These are phyloP conservation scores for Tiaroga cobitis DNA, from an alignment of 2,797 vertebrate genomes.

Conservation along the genomic window DNA sequence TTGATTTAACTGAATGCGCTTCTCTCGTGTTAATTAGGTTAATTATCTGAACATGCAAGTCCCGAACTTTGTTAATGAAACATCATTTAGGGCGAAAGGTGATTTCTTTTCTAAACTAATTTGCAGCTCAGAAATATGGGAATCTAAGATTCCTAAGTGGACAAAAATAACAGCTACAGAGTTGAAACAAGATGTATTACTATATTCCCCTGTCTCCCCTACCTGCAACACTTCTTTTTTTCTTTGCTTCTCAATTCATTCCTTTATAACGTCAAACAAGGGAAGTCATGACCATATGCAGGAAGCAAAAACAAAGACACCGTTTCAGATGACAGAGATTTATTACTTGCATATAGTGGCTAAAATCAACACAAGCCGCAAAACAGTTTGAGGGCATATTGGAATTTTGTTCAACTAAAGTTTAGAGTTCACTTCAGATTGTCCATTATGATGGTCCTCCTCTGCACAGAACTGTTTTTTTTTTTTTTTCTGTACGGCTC, in stretches of 20 bases:
- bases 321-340: constrained; percentile 21
- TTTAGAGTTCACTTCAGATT: constrained; percentile 18
- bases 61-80: too few relatives aligned
- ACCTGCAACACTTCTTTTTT: neutral
- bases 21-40: too few relatives aligned
- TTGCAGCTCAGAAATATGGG: neutral
- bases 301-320: constrained; percentile 19
- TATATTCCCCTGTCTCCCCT: neutral
- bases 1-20: too few relatives aligned
- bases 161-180: neutral
- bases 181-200: neutral
- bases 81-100: neutral
- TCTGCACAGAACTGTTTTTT: constrained; percentile 19
- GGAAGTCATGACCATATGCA: constrained; percentile 6
- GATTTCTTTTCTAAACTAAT: neutral
- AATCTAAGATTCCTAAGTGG: neutral
- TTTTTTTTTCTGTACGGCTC: constrained; percentile 23
- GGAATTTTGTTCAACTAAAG: constrained; percentile 16
- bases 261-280: constrained; percentile 13
- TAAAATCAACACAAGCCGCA: neutral
- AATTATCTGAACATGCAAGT: too few relatives aligned
- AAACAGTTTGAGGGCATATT: constrained; percentile 16
- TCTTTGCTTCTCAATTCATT: constrained; percentile 15
- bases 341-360: constrained; percentile 26
- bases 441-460: constrained; percentile 22